Evolutionary conservation across 2,888 invertebrate genomes (phyloP).

Genomic region (Agonopterix alstromeriana): DNA sequence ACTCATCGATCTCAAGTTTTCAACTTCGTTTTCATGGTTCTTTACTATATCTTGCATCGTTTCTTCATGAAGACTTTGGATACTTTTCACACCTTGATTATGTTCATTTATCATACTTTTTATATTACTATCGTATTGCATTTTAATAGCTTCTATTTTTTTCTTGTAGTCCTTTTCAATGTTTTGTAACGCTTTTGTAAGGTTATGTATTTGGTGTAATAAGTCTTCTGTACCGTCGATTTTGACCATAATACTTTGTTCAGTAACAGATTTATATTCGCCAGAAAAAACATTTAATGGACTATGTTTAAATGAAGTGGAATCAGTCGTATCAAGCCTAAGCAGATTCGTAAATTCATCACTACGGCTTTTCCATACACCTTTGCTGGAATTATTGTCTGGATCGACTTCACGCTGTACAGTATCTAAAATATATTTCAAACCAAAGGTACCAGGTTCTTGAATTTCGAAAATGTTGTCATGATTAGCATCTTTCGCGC

Average conservation of each 20-base stretch:
- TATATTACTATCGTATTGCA: conserved; percentile 72
- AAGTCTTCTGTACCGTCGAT: conserved; percentile 29
- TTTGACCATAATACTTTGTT: conserved; percentile 8
- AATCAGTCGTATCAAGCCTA: conserved; percentile 10
- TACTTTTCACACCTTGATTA: conserved; percentile 69
- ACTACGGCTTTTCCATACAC: conserved; percentile 30
- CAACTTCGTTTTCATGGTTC: conserved; percentile 70
- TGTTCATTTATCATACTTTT: conserved; percentile 71
- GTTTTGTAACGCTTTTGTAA: conserved; percentile 44
- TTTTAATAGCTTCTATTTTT: conserved; percentile 63
- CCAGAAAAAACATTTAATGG: conserved; percentile 5
- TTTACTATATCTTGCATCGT: conserved; percentile 61
- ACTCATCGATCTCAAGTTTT: conserved; percentile 61
- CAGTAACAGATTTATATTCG: conserved; percentile 5
- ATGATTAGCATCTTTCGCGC: too few species aligned
- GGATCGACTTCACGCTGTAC: conserved; percentile 31
- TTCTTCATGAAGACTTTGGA: conserved; percentile 74
- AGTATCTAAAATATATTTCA: conserved; percentile 42
- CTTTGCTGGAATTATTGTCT: conserved; percentile 17
- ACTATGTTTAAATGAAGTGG: conserved; percentile 17
- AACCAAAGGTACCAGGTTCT: conserved; percentile 26
- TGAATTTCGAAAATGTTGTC: conserved; percentile 3
- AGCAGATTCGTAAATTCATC: conserved; percentile 17
- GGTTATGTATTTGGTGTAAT: conserved; percentile 39
- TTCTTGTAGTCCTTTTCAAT: conserved; percentile 54